Percentiles rank a stretch among this genome's conserved stretches.
phyloP scores from a whole-genome alignment of 2,888 invertebrate genomes.

The Leucoma salicis region DNA sequence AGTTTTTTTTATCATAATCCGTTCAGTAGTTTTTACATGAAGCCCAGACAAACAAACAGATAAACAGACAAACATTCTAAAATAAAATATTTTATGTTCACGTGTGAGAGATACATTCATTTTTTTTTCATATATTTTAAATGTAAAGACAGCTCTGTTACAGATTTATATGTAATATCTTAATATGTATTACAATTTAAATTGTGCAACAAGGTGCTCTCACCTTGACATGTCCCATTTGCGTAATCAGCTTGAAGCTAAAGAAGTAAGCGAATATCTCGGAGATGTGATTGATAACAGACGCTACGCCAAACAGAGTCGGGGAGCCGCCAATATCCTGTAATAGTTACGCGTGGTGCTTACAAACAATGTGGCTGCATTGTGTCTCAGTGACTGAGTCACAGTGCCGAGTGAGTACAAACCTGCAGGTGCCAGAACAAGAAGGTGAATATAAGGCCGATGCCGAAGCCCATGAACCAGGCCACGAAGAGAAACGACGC shows the following conservation, averaged over 20 bases:
- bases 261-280: slow-evolving; percentile 99
- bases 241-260: slow-evolving; percentile 96
- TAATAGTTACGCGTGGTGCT: neutral
- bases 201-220: too few species aligned
- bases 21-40: too few species aligned
- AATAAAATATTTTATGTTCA: too few species aligned
- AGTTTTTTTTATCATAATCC: too few species aligned
- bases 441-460: slow-evolving; percentile 99
- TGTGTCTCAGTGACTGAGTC: neutral
- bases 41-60: too few species aligned
- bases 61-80: too few species aligned
- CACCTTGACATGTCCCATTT: slow-evolving; percentile 97
- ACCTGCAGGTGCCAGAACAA: slow-evolving; percentile 99
- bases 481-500: slow-evolving; percentile 97
- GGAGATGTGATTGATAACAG: slow-evolving; percentile 99
- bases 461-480: slow-evolving; percentile 99
- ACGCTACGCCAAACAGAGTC: slow-evolving; percentile 98
- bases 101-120: too few species aligned
- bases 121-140: too few species aligned
- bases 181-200: too few species aligned
- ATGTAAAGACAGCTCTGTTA: too few species aligned
- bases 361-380: too few species aligned
- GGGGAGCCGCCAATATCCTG: slow-evolving; percentile 98
- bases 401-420: neutral
- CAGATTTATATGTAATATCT: too few species aligned